Base-by-base conservation (phyloP, 2,888 invertebrate species). In the Abrostola tripartita region DNA sequence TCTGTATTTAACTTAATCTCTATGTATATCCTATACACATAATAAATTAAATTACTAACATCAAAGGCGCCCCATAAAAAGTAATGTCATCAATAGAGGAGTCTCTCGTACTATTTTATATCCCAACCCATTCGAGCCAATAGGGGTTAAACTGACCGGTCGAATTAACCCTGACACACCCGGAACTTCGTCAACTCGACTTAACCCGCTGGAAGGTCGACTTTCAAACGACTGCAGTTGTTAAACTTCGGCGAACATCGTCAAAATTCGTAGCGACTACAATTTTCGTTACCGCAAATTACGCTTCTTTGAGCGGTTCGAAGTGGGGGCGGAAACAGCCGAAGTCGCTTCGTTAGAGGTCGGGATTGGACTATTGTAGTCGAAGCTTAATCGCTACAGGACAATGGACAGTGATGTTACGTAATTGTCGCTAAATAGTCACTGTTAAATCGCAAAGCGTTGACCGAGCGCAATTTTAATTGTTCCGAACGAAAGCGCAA, bases 261-360 rank as follows among this genome's bases (percentile, higher is more conserved):
- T 85, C 89, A 89, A 89, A 91, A 89, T 88, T 88, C 87, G 85
- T 82, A 82, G 82, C 82, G 80, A 85, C 87, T 85, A 87, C 91
- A 90, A 92, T 90, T 92, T 90, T 88, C 86, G 85, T 78, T 82
- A 85, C 93, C 94, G 86, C 94, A 94, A 94, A 94, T 94, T 92
- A 92, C 89, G 85, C 87, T 90, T 92, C 93, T 94, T 93, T 90
- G 92, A 90, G 84, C 83, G 86, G 80, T 72, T 86, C 88, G 88
- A 90, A 88, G 90, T 87, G 85, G 82, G 74, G 83, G 83, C 92
- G 93, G 93, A 92, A 92, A 88, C 83, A 81, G 83, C 85, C 92
- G 91, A 92, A 91, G 91, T 91, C 92, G 89, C 92, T 92, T 93
- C 93, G 92, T 93, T 93, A 93, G 90, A 84, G 89, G 85, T 88